Conservation (phyloP, 2,888 invertebrate genomes). For the Athalia rosae region DNA sequence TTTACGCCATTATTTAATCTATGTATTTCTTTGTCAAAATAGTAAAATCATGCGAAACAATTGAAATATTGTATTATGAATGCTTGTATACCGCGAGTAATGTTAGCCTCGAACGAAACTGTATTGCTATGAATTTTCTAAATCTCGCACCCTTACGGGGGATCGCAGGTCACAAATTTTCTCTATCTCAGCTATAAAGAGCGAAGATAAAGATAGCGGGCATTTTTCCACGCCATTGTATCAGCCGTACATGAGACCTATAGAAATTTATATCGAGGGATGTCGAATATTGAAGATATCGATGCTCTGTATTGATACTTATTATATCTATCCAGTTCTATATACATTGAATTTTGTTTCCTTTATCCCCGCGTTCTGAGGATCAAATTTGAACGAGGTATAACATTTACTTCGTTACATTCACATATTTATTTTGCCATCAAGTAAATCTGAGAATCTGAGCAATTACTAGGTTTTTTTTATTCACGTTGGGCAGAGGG, state of each 20-base stretch:
- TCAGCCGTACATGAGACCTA: constrained; percentile 43
- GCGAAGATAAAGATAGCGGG: constrained; percentile 50
- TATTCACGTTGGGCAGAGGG: background rate
- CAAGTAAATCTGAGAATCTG: constrained; percentile 4
- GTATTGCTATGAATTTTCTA: constrained; percentile 37
- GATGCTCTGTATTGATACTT: constrained; percentile 45
- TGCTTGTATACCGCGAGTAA: background rate
- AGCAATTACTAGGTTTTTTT: constrained; percentile 7
- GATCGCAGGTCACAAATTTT: constrained; percentile 52
- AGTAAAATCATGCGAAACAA: background rate
- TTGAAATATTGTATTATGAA: constrained; percentile 11
- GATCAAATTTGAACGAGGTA: constrained; percentile 18
- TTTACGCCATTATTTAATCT: background rate
- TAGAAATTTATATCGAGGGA: constrained; percentile 52
- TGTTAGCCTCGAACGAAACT: constrained; percentile 23
- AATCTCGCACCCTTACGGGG: constrained; percentile 38
- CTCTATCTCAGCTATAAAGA: constrained; percentile 52
- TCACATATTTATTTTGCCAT: background rate
- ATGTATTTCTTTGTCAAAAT: background rate
- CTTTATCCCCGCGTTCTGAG: constrained; percentile 4
- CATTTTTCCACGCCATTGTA: constrained; percentile 53
- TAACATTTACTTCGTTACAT: background rate
- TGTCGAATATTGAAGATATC: constrained; percentile 36
- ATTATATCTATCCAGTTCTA: too few relatives aligned
- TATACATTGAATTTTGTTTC: constrained; percentile 24